Evolutionary conservation across 2,888 invertebrate genomes (phyloP).

Genomic region (Gastracanthus pulcherrimus): DNA sequence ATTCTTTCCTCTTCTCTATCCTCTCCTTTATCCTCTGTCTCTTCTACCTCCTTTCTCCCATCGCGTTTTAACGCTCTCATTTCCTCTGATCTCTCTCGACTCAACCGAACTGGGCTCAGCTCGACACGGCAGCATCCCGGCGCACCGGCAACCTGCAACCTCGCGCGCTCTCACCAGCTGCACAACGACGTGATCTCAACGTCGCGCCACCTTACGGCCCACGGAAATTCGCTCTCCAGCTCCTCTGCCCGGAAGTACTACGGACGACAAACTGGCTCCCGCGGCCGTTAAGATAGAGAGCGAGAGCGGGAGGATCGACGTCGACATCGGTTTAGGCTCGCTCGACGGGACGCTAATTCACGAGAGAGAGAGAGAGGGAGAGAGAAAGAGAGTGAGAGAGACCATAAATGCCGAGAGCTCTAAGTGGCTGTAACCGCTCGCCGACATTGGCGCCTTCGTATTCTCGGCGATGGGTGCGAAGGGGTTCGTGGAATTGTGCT

Average conservation of each 20-base stretch:
- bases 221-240: slow-evolving; percentile 42
- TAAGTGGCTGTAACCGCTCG: slow-evolving; percentile 47
- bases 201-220: slow-evolving; percentile 9
- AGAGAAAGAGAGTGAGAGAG: too few species aligned
- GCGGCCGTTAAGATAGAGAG: slow-evolving; percentile 39
- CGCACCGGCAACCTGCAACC: too few species aligned
- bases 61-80: neutral
- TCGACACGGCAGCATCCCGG: too few species aligned
- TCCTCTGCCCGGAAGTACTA: slow-evolving; percentile 40
- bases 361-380: too few species aligned
- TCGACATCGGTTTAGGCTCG: slow-evolving; percentile 21
- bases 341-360: slow-evolving; percentile 44
- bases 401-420: slow-evolving; percentile 44
- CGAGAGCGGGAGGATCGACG: slow-evolving; percentile 3
- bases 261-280: slow-evolving; percentile 39
- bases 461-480: neutral
- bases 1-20: too few species aligned
- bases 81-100: neutral
- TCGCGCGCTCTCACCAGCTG: neutral
- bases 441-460: neutral
- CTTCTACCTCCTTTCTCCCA: neutral
- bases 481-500: neutral
- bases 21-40: too few species aligned
- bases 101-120: neutral
- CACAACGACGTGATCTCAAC: slow-evolving; percentile 13